A percentile compares a stretch with the other conserved stretches of the same genome.
Evolutionary conservation across 2,888 invertebrate species (phyloP).

Genomic region (Aelia acuminata): DNA sequence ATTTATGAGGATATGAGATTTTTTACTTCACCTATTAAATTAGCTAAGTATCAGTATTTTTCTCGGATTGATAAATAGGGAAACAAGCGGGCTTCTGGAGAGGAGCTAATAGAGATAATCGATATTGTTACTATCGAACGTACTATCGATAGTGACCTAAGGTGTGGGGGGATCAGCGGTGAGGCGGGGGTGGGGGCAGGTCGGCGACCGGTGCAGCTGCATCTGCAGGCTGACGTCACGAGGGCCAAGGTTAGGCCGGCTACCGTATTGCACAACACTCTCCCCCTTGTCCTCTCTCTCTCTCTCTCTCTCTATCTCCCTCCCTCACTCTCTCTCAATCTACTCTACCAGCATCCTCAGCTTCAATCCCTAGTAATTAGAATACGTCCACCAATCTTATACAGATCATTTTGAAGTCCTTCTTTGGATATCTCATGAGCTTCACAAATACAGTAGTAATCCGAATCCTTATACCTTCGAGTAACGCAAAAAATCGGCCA

Average conservation of each 20-base stretch:
- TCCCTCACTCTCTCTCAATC: background rate
- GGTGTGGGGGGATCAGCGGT: background rate
- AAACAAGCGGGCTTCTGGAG: background rate
- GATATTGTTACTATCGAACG: constrained; percentile 4
- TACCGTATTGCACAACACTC: constrained; percentile 36
- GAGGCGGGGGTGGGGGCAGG: constrained; percentile 34
- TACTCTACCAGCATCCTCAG: too few relatives aligned
- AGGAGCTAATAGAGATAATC: background rate
- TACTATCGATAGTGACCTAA: background rate
- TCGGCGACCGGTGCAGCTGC: constrained; percentile 50
- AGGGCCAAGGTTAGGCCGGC: constrained; percentile 35
- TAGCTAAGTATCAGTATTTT: too few relatives aligned
- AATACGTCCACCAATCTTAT: background rate
- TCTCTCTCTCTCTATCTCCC: too few relatives aligned
- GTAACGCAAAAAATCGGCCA: too few relatives aligned
- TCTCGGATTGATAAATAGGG: background rate
- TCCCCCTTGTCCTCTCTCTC: background rate
- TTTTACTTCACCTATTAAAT: too few relatives aligned
- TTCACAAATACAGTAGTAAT: too few relatives aligned
- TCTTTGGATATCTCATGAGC: too few relatives aligned
- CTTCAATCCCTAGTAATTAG: background rate
- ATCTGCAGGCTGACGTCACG: constrained; percentile 25
- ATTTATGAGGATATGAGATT: too few relatives aligned
- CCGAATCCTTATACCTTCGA: too few relatives aligned
- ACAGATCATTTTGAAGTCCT: background rate